Base-by-base conservation (phyloP, 1,140 invertebrate species). In the Aradophagus sp. region DNA sequence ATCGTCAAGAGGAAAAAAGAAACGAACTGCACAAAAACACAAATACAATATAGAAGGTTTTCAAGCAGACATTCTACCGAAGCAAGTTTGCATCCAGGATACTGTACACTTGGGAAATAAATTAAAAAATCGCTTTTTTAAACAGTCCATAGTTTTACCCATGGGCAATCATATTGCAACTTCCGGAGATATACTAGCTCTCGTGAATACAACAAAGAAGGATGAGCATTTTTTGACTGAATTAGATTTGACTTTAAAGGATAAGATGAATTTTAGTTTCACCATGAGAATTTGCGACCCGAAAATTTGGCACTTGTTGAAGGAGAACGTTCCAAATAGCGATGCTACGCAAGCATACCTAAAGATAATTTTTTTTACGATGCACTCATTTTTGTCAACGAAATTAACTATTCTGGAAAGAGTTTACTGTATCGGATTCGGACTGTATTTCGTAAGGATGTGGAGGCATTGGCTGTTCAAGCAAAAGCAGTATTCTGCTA, bases 211-310 rank as follows among this genome's bases (percentile, higher is more conserved):
- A 2, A 47, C 47, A 19, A 35, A 52, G 7, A 63, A 65, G 27
- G 59, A 65, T 16, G 61, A 74, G 42, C 71, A 74, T 38, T 48
- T 45, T 11, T 20, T 74, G 3, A 74, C 45, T 12, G 19, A 56
- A 56, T 11, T 19, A 17, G 44, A 73, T 45, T 20, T 68, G 6
- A 52, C 58, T 20, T 10, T 31, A 1, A 34, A 65, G 15, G 63
- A 68, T 19, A 68, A 73, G n/a, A 73, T 73, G 56, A 63, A 72
- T 55, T 72, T 59, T 34, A n/a, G 17, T 11, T 72, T 61, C 1
- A 50, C 32, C 2, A 7, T 29, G 10, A 61, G 42, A 32, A 11
- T 61, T 10, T 42, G 62, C 34, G 7, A 73, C 35, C 69, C 62
- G 0, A 62, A 50, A 45, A 56, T 62, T 11, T 48, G 42, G 29